Evolutionary conservation across 2,888 invertebrate genomes (phyloP), one percentile per base, ranked within the genome.

Genomic region (Stictocephala bisonia): DNA sequence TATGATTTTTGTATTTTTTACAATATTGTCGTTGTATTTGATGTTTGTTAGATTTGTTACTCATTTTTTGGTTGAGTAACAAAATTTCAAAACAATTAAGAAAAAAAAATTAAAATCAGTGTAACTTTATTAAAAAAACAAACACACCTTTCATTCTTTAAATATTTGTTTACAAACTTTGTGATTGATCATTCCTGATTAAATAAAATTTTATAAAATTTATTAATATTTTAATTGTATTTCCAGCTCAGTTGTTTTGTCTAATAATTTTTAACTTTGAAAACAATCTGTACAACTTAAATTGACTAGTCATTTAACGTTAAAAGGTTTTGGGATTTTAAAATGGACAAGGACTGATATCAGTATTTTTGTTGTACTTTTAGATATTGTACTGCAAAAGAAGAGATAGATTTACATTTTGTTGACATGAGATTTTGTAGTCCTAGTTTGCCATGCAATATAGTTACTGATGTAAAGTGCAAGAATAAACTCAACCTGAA

Each of bases 1-100:
- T 31, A 68, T 48, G 51, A 68, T 68, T 68, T 68, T 68, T 68
- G 35, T 51, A 68, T 68, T 68, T 35, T 68, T 48, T 68, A 68
- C 51, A 51, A 29, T 68, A 6, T 68, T 68, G 18, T 64, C 27
- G 40, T 60, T 29, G 56, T 56, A 56, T 29, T 13, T 26, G 20
- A n/a, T 56, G 56, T 56, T 56, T 56, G 13, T 15, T 22, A 13
- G 31, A 56, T 53, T 53, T 26, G 24, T 24, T 50, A 13, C 18
- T 56, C 15, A 29, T 22, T 56, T n/a, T n/a, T 40, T 24, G 60
- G 60, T 60, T 29, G 31, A 27, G 53, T 24, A 53, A 7, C 24
- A 51, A 51, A 24, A 51, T 51, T 51, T n/a, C 3, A 31, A 11
- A 29, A 20, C 18, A 31, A 31, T 11, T 9, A 4, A 58, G n/a